Percentiles rank a stretch among this genome's conserved stretches.
These are phyloP conservation scores for Acanthoscelides obtectus DNA, from an alignment of 2,888 invertebrate species.

Conservation along the genomic window DNA sequence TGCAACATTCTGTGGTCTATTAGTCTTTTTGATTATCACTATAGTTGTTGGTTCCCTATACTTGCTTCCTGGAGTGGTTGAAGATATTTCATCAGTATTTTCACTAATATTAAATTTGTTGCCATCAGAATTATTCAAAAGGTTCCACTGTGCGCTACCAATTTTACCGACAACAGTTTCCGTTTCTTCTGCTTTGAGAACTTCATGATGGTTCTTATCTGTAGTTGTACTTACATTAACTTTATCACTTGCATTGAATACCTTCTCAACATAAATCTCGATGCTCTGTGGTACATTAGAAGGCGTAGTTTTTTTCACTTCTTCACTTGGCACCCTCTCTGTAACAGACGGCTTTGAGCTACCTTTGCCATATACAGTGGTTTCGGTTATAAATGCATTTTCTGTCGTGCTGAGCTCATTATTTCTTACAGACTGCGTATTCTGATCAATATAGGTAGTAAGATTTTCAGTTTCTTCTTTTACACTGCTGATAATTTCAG, in stretches of 20 bases:
- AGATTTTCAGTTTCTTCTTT: not conserved
- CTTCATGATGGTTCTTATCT: not conserved
- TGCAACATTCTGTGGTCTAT: conserved; percentile 26
- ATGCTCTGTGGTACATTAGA: not conserved
- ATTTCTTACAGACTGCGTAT: not conserved
- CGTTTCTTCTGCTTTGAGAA: conserved; percentile 3
- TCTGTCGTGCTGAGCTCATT: not conserved
- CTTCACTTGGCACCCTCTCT: not conserved
- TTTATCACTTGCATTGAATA: conserved; percentile 3
- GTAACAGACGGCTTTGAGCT: not conserved
- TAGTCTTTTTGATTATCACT: conserved; percentile 13
- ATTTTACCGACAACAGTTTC: conserved; percentile 1
- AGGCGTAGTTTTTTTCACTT: not conserved
- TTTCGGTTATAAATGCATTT: not conserved
- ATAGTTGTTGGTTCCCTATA: conserved; percentile 12
- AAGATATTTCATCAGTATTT: not conserved
- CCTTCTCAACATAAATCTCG: conserved; percentile 8
- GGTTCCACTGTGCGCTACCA: not conserved
- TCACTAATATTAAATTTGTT: not conserved
- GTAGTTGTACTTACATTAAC: not conserved
- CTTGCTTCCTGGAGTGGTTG: not conserved
- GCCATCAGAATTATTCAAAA: not conserved
- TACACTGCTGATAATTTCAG: not conserved
- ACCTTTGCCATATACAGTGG: not conserved
- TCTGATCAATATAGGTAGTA: not conserved